Conservation (phyloP, 1,140 invertebrate species). For the Steinernema feltiae region DNA sequence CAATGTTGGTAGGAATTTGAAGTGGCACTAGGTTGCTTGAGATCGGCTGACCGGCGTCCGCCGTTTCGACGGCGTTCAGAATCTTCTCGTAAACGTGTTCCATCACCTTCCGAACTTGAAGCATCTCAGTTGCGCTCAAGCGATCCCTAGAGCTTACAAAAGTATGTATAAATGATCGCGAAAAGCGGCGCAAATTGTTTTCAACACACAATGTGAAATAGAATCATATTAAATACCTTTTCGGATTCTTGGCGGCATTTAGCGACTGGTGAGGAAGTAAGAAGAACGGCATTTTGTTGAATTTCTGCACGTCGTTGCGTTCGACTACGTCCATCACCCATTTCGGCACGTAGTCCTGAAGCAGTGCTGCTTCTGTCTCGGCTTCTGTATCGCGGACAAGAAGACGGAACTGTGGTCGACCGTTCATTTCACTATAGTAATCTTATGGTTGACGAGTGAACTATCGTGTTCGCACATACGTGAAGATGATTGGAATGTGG, state of each 20-base stretch:
- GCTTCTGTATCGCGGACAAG: slow-evolving; percentile 84
- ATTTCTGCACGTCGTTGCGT: slow-evolving; percentile 80
- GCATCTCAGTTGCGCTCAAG: slow-evolving; percentile 95
- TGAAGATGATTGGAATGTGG: slow-evolving; percentile 93
- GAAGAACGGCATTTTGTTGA: slow-evolving; percentile 95
- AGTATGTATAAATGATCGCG: too few species aligned
- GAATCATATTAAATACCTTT: slow-evolving; percentile 69
- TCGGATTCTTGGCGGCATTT: slow-evolving; percentile 76
- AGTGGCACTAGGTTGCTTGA: slow-evolving; percentile 33
- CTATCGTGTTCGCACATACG: slow-evolving; percentile 61
- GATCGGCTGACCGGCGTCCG: not conserved
- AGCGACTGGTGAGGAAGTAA: slow-evolving; percentile 82
- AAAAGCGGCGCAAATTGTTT: too few species aligned
- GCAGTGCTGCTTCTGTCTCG: slow-evolving; percentile 83
- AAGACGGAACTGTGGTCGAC: slow-evolving; percentile 80
- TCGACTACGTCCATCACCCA: slow-evolving; percentile 80
- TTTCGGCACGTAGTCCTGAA: slow-evolving; percentile 86
- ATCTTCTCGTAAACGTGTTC: slow-evolving; percentile 98
- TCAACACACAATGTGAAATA: slow-evolving; percentile 13
- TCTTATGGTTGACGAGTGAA: slow-evolving; percentile 46
- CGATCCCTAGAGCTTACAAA: slow-evolving; percentile 84
- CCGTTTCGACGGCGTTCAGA: slow-evolving; percentile 67
- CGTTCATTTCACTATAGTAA: slow-evolving; percentile 57
- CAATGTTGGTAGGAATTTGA: slow-evolving; percentile 65
- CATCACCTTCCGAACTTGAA: slow-evolving; percentile 96